Conservation (phyloP, 2,113 vertebrate species). For the Neodontobutis hainanensis region DNA sequence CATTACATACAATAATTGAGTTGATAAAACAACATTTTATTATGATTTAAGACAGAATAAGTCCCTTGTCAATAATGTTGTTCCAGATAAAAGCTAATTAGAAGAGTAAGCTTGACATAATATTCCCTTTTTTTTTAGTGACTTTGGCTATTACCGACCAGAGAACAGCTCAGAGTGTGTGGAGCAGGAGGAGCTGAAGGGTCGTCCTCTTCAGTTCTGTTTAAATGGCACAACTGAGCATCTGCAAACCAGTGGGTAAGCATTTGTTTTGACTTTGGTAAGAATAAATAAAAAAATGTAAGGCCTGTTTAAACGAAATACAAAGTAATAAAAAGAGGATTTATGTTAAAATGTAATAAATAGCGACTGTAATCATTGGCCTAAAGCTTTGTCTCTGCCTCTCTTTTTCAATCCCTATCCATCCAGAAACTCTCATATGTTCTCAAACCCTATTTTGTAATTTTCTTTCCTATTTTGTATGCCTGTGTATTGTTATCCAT, state of each 20-base stretch:
- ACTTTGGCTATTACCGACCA: slow-evolving; percentile 91
- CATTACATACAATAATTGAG: no score
- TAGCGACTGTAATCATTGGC: not conserved
- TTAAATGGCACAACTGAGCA: slow-evolving; percentile 86
- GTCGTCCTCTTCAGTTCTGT: slow-evolving; percentile 88
- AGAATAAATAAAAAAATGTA: no score
- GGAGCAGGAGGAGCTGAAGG: slow-evolving; percentile 88
- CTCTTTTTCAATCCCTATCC: not conserved
- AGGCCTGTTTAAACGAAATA: no score
- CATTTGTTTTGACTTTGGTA: not conserved
- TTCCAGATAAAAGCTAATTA: no score
- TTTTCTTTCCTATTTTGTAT: not conserved
- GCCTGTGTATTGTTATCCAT: not conserved
- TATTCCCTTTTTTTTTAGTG: slow-evolving; percentile 73
- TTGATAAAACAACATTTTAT: no score
- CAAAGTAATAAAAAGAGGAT: not conserved
- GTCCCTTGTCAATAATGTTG: no score
- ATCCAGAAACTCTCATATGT: not conserved
- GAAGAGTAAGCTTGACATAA: not conserved
- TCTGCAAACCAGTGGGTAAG: slow-evolving; percentile 87
- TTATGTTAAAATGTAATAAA: no score
- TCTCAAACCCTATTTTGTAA: not conserved
- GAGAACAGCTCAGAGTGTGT: slow-evolving; percentile 87
- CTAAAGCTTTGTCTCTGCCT: not conserved
- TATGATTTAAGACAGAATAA: no score